Evolutionary conservation across 2,797 vertebrate species (phyloP), one percentile per base, ranked within the genome.

Genomic region (Steatocranus sp.): DNA sequence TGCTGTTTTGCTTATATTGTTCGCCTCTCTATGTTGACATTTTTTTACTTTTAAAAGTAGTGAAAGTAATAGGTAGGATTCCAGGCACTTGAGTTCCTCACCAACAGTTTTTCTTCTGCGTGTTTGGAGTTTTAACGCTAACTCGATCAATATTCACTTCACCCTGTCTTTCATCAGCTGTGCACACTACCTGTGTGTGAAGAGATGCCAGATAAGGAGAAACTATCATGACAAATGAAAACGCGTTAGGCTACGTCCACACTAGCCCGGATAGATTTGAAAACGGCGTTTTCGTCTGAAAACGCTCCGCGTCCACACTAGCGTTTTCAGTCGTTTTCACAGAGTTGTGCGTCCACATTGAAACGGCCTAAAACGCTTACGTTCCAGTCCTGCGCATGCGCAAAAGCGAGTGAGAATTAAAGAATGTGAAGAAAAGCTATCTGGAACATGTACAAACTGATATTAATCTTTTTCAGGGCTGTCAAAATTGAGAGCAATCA

Each of bases 361-460:
- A 25, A 25, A 25, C 25, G 4, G 25, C 25, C 25, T 4, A 25
- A 25, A 25, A 25, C 25, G 25, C 25, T 25, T 25, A 25, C 25
- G 25, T 25, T 25, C 25, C 25, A 25, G 25, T 25, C 4, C 25
- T 25, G 25, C 4, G 25, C 25, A 25, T 25, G 25, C 53, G 0
- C 27, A 30, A 30, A 56, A 56, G 53, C 8, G 10, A 56, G 53
- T 30, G 53, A 56, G 25, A 56, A 56, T 8, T 56, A 56, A 30
- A 56, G 53, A 56, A 56, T 56, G 30, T 6, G 8, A 56, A 30
- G 8, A 30, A 56, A 56, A 10, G 25, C 46, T 18, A 48, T 48
- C 46, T 0, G 46, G 46, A 48, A 17, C 46, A 48, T 48, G 46
- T 48, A 48, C 46, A 48, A 18, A 48, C 46, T 48, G 17, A 48